Evolutionary conservation across 2,797 vertebrate species (phyloP), one percentile per base, ranked within the genome.

Genomic region (Semaprochilodus insignis): DNA sequence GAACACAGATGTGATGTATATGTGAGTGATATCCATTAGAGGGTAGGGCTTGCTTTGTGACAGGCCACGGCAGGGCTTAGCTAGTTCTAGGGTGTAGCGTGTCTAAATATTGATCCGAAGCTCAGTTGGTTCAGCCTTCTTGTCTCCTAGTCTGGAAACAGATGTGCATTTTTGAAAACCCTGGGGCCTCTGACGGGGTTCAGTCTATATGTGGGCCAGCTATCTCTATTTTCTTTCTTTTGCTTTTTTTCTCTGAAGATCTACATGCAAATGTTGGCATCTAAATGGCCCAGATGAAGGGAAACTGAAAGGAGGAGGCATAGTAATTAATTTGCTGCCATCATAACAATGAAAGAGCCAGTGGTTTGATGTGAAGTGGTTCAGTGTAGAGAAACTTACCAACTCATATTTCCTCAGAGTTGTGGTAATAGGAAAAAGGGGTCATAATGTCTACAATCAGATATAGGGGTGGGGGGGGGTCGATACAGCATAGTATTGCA

Each of bases 21-120:
- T 44, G 5, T 44, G 44, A 48, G 2, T 14, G 16, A 16, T 60
- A 31, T 59, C n/a, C 5, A 65, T 48, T 25, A 25, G 2, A 67
- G 51, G 6, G 14, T 59, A 62, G 6, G n/a, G 2, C 54, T 60
- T 17, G 73, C 21, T 19, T 60, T 59, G 40, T 54, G 1, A 25
- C 48, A 15, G 52, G 27, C 21, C 27, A 52, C n/a, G 51, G 72
- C 71, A 27, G 72, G 27, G 27, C 51, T 34, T 21, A 72, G n/a
- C 72, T n/a, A 34, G 10, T 69, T 78, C 40, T 77, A 81, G 69
- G 81, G 84, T 63, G 67, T 48, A 48, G 71, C 52, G 14, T 71
- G 72, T 82, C 40, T 60, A 80, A 87, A 71, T 85, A 86, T 87
- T 19, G 86, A 84, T 84, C 63, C 71, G 78, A 85, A 81, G 73